Conservation (phyloP, 1,140 invertebrate genomes). For the Drosophila malerkotliana region DNA sequence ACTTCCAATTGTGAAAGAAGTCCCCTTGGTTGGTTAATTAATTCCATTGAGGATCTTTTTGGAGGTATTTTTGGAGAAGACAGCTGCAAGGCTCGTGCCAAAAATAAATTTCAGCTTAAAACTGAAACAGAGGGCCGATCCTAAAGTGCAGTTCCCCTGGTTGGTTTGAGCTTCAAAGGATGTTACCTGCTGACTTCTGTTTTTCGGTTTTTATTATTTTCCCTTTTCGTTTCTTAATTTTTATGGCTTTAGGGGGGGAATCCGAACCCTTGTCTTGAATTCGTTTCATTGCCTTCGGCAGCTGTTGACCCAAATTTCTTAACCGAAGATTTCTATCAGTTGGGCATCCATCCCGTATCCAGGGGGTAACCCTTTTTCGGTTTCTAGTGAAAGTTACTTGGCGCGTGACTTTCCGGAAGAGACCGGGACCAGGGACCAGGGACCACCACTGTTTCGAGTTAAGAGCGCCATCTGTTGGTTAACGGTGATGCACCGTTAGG, state of each 20-base stretch:
- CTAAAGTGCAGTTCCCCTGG: neutral
- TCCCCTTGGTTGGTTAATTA: slow-evolving; percentile 3
- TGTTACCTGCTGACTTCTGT: slow-evolving; percentile 51
- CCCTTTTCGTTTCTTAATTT: neutral
- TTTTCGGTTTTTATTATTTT: neutral
- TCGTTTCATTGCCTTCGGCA: slow-evolving; percentile 46
- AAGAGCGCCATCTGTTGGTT: slow-evolving; percentile 24
- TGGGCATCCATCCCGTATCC: neutral
- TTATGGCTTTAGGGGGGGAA: slow-evolving; percentile 7
- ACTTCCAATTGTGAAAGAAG: neutral
- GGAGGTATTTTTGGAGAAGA: neutral
- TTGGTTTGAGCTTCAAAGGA: neutral
- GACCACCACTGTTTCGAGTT: neutral
- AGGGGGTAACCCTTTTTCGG: slow-evolving; percentile 19
- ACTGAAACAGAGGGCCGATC: slow-evolving; percentile 3
- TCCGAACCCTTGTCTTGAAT: slow-evolving; percentile 31
- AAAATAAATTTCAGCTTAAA: slow-evolving; percentile 45
- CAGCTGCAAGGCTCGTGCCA: slow-evolving; percentile 50
- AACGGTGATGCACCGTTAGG: slow-evolving; percentile 31
- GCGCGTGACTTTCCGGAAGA: slow-evolving; percentile 22
- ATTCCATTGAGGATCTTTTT: neutral
- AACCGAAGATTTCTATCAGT: slow-evolving; percentile 59
- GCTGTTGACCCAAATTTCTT: slow-evolving; percentile 56
- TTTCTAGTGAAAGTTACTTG: slow-evolving; percentile 34
- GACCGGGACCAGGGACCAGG: neutral